These are phyloP conservation scores for Eudyptes chrysolophus DNA, from an alignment of 2,113 vertebrate species.

Conservation along the genomic window DNA sequence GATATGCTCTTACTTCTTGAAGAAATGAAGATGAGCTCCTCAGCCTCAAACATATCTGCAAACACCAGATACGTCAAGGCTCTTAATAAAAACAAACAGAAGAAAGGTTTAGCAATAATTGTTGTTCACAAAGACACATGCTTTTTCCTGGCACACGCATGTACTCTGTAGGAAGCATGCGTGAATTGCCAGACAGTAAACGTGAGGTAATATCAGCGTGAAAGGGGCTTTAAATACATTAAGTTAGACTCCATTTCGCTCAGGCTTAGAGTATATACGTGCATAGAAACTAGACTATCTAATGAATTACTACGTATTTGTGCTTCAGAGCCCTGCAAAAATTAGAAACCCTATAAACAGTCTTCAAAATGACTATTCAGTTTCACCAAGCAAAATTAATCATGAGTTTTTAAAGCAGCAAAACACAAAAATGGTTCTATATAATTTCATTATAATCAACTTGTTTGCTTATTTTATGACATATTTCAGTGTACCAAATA, in stretches of 20 bases:
- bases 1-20: neutral
- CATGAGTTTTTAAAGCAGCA: neutral
- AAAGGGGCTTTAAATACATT: neutral
- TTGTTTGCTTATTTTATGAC: neutral
- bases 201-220: neutral
- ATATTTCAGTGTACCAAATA: neutral
- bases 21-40: neutral
- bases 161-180: neutral
- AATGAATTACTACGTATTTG: neutral
- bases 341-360: neutral
- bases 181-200: neutral
- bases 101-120: neutral
- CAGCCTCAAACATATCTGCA: neutral
- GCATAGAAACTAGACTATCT: neutral
- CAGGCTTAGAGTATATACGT: neutral
- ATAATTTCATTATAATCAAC: neutral
- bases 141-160: fast-evolving
- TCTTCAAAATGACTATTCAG: neutral
- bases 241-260: neutral
- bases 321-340: neutral
- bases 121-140: neutral
- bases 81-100: neutral
- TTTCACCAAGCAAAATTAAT: neutral
- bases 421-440: neutral
- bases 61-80: neutral